phyloP scores from a whole-genome alignment of 2,888 invertebrate genomes.

The Caenorhabditis angaria region DNA sequence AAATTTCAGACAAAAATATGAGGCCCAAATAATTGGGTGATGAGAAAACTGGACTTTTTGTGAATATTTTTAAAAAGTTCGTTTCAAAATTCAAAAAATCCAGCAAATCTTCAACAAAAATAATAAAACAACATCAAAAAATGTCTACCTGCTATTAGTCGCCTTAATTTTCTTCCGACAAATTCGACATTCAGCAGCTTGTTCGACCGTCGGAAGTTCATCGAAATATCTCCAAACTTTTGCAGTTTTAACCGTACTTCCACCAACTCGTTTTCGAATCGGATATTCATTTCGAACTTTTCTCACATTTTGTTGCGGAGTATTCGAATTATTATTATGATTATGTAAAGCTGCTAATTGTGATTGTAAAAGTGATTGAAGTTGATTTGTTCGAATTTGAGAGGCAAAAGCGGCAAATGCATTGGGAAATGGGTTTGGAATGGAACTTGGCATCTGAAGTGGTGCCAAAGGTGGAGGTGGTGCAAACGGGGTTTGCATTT shows the following conservation, averaged over 20 bases:
- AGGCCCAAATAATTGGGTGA: no score
- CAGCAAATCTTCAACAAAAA: no score
- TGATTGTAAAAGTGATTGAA: constrained; percentile 49
- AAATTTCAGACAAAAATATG: no score
- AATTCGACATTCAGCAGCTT: constrained; percentile 68
- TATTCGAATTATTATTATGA: constrained; percentile 6
- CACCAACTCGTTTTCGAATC: constrained; percentile 47
- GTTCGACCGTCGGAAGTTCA: constrained; percentile 64
- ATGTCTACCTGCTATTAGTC: constrained; percentile 67
- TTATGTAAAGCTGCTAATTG: constrained; percentile 37
- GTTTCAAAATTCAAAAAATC: no score
- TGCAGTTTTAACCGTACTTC: constrained; percentile 54
- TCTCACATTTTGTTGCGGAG: background rate
- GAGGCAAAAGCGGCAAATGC: constrained; percentile 55
- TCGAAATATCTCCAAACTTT: constrained; percentile 69
- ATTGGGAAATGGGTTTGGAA: constrained; percentile 44
- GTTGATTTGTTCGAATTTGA: constrained; percentile 44
- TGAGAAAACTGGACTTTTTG: no score
- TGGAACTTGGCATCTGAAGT: background rate
- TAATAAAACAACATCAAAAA: background rate
- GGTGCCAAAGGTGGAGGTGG: background rate
- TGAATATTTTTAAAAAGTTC: no score
- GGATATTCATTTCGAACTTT: constrained; percentile 21
- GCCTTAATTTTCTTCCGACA: constrained; percentile 70
- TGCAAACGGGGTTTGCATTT: background rate